phyloP scores from a whole-genome alignment of 2,888 invertebrate species.

The Euclidia mi region DNA sequence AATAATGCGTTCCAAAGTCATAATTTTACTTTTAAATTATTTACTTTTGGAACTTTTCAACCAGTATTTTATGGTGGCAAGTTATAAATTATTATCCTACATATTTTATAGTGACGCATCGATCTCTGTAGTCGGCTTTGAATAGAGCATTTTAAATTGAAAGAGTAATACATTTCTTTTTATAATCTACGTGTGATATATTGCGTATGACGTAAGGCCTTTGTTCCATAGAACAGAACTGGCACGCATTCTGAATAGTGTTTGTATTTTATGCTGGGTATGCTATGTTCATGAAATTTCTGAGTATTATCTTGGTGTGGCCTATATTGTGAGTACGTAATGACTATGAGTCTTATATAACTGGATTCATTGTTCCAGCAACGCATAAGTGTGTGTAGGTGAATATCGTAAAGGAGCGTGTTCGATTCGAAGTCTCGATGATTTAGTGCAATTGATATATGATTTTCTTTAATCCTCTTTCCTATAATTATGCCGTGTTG shows the following conservation, averaged over 20 bases:
- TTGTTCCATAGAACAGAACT: constrained; percentile 25
- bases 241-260: constrained; percentile 4
- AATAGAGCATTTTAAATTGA: constrained; percentile 79
- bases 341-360: too few relatives aligned
- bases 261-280: not conserved
- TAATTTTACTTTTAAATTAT: constrained; percentile 47
- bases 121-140: constrained; percentile 73
- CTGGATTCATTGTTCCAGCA: too few relatives aligned
- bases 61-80: constrained; percentile 35
- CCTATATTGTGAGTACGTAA: not conserved
- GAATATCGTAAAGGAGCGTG: too few relatives aligned
- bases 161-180: constrained; percentile 72
- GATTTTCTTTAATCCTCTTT: too few relatives aligned
- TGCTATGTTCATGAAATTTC: not conserved
- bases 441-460: too few relatives aligned
- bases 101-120: constrained; percentile 80
- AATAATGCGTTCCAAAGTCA: constrained; percentile 26
- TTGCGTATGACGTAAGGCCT: constrained; percentile 43
- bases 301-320: not conserved
- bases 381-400: too few relatives aligned
- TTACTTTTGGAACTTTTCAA: constrained; percentile 20
- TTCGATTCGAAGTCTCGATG: too few relatives aligned
- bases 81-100: constrained; percentile 71
- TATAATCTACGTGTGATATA: constrained; percentile 70
- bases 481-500: too few relatives aligned